phyloP scores from a whole-genome alignment of 2,113 vertebrate species.

The Pituophis catenifer region DNA sequence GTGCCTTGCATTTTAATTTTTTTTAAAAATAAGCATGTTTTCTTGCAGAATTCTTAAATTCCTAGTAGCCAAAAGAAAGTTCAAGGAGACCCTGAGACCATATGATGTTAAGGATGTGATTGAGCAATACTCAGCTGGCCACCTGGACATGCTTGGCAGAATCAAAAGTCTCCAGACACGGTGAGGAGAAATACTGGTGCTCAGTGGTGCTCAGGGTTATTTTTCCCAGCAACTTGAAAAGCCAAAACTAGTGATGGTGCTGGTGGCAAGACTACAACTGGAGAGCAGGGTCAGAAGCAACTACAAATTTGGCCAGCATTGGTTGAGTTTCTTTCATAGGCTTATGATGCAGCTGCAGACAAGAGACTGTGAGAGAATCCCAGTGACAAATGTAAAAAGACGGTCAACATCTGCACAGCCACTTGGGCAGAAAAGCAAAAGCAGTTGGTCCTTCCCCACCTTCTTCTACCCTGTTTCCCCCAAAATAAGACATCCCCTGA shows the following conservation, averaged over 20 bases:
- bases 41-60: conserved; percentile 91
- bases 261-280: not conserved
- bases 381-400: not conserved
- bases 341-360: not conserved
- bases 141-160: conserved; percentile 96
- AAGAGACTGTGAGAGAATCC: not conserved
- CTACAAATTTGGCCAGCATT: not conserved
- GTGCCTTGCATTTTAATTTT: accelerated
- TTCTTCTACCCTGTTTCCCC: not conserved
- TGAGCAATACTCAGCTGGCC: conserved; percentile 96
- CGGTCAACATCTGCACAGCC: not conserved
- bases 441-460: not conserved
- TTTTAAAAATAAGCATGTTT: not conserved
- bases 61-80: conserved; percentile 97
- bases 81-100: conserved; percentile 94
- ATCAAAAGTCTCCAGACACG: conserved; percentile 95
- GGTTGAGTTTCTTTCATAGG: not conserved
- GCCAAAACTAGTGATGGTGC: not conserved
- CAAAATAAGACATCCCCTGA: too few species aligned
- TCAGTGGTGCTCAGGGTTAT: not conserved
- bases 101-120: conserved; percentile 98
- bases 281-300: not conserved
- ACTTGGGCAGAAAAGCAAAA: not conserved
- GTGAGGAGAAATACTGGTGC: conserved; percentile 54
- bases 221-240: not conserved